Conservation (phyloP, 2,113 vertebrate species). For the Aix galericulata region DNA sequence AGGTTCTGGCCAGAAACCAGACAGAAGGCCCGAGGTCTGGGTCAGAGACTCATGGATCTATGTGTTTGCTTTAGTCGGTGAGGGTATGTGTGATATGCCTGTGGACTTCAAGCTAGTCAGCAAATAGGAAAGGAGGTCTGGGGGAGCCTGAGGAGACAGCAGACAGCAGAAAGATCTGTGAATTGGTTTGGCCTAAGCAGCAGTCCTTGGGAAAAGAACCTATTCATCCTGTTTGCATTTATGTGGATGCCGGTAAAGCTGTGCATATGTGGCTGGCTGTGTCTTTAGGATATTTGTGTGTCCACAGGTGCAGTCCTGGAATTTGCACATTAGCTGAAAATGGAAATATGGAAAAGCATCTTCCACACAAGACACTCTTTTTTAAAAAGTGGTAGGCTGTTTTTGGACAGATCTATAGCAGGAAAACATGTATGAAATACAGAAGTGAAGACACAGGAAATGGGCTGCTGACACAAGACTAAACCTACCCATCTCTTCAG, state of each 20-base stretch:
- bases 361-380: not conserved
- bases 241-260: not conserved
- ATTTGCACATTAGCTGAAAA: not conserved
- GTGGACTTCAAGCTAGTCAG: not conserved
- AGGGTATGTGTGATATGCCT: no score
- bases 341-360: not conserved
- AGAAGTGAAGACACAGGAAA: not conserved
- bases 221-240: not conserved
- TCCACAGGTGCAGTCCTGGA: not conserved
- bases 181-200: not conserved
- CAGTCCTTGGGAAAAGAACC: not conserved
- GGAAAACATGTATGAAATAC: not conserved
- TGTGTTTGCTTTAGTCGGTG: not conserved
- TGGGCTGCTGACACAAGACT: not conserved
- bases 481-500: not conserved
- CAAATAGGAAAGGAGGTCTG: not conserved
- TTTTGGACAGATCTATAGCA: not conserved
- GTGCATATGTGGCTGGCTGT: not conserved
- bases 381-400: not conserved
- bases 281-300: not conserved
- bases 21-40: not conserved
- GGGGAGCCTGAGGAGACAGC: not conserved
- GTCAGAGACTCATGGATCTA: not conserved
- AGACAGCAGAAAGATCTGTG: fast-evolving
- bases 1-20: not conserved